phyloP scores from a whole-genome alignment of 2,113 vertebrate genomes.

The Blennius ocellaris region DNA sequence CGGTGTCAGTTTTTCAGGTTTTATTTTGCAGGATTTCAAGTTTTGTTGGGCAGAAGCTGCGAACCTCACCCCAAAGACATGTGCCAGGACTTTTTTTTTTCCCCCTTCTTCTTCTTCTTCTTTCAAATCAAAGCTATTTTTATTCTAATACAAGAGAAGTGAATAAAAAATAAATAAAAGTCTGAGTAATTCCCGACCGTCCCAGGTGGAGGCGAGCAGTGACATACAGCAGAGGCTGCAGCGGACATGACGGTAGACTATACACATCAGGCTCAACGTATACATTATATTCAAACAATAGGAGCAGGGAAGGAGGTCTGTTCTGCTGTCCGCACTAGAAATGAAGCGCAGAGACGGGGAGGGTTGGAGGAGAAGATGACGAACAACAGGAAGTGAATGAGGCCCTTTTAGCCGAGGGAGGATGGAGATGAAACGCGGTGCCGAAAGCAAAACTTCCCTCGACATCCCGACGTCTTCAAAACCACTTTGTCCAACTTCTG shows the following conservation, averaged over 20 bases:
- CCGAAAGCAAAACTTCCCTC: not conserved
- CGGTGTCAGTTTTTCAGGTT: constrained; percentile 5
- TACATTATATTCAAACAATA: constrained; percentile 50
- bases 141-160: constrained; percentile 1
- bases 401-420: too few relatives aligned
- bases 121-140: not conserved
- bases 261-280: constrained; percentile 57
- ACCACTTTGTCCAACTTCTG: too few relatives aligned
- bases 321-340: constrained; percentile 12
- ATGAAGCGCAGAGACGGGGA: constrained; percentile 27
- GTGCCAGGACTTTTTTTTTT: not conserved
- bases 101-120: too few relatives aligned
- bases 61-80: constrained; percentile 10
- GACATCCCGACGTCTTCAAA: not conserved
- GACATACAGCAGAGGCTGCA: constrained; percentile 24
- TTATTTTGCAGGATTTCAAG: constrained; percentile 13
- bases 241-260: constrained; percentile 53
- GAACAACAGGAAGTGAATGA: not conserved
- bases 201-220: constrained; percentile 27
- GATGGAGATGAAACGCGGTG: not conserved
- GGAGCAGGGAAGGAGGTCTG: not conserved
- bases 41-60: constrained; percentile 2
- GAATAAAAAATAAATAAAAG: not conserved
- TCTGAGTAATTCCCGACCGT: not conserved
- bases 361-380: not conserved